Conservation (phyloP, 37 sponge, comb jelly and placozoan species). For the Mnemiopsis leidyi region DNA sequence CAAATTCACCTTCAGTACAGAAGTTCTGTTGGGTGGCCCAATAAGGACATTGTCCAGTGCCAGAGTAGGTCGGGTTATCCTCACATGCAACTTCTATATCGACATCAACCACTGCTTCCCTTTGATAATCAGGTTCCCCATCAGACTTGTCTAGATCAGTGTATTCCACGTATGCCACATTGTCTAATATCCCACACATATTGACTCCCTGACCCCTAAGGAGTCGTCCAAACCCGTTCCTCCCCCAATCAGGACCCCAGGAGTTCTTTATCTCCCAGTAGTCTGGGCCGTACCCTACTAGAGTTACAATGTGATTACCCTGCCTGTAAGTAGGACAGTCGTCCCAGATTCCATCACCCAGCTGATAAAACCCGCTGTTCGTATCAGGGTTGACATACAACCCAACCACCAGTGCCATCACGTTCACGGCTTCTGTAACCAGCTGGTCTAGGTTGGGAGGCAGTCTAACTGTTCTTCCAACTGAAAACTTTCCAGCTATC, state of each 20-base stretch:
- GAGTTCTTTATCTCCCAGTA: constrained; percentile 52
- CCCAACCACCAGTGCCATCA: constrained; percentile 18
- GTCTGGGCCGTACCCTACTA: constrained; percentile 41
- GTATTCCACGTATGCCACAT: not conserved
- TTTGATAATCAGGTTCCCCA: not conserved
- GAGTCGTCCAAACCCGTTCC: constrained; percentile 38
- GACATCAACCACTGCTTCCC: not conserved
- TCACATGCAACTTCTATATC: not conserved
- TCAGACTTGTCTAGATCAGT: not conserved
- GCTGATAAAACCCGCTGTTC: not conserved
- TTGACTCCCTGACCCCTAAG: constrained; percentile 6
- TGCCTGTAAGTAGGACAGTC: not conserved
- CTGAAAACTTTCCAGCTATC: not conserved
- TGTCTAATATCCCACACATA: constrained; percentile 25
- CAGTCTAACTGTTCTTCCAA: not conserved
- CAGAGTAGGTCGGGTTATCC: not conserved
- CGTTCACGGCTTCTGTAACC: not conserved
- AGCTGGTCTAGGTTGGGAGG: not conserved
- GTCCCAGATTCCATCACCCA: constrained; percentile 10
- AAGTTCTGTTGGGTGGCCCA: constrained; percentile 20
- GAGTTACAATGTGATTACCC: not conserved
- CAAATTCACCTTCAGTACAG: constrained; percentile 8
- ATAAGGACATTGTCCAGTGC: not conserved
- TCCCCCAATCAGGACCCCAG: constrained; percentile 50
- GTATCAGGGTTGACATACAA: not conserved